These are phyloP conservation scores for Cotesia typhae DNA, from an alignment of 1,140 invertebrate genomes.

Conservation along the genomic window DNA sequence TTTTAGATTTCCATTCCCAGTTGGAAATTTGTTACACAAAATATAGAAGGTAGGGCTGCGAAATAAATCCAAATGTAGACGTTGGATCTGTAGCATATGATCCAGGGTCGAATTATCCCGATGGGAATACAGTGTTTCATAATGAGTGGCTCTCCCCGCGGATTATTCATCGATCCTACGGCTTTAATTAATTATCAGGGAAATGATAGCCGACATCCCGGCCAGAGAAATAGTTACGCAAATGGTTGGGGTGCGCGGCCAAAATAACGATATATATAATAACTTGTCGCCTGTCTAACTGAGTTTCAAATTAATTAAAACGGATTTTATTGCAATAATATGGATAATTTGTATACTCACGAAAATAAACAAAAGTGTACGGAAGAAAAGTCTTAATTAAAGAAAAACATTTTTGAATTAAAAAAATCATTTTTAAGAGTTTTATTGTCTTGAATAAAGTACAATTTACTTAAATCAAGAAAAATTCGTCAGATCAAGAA, in stretches of 20 bases:
- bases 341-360: too few species aligned
- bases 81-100: constrained; percentile 5
- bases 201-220: constrained; percentile 42
- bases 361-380: too few species aligned
- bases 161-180: constrained; percentile 50
- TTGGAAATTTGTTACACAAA: not conserved
- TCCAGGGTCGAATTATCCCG: constrained; percentile 46
- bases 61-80: constrained; percentile 24
- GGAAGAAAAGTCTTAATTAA: too few species aligned
- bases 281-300: constrained; percentile 9
- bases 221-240: not conserved
- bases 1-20: not conserved
- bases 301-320: constrained; percentile 13
- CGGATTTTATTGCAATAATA: not conserved
- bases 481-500: too few species aligned
- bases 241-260: too few species aligned
- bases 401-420: too few species aligned
- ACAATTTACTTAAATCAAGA: too few species aligned
- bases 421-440: too few species aligned
- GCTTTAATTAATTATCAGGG: constrained; percentile 55
- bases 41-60: not conserved
- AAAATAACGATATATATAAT: constrained; percentile 1
- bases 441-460: too few species aligned
- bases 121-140: constrained; percentile 52
- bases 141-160: constrained; percentile 48